Conservation (phyloP, 2,888 invertebrate species). For the Buathra laborator region DNA sequence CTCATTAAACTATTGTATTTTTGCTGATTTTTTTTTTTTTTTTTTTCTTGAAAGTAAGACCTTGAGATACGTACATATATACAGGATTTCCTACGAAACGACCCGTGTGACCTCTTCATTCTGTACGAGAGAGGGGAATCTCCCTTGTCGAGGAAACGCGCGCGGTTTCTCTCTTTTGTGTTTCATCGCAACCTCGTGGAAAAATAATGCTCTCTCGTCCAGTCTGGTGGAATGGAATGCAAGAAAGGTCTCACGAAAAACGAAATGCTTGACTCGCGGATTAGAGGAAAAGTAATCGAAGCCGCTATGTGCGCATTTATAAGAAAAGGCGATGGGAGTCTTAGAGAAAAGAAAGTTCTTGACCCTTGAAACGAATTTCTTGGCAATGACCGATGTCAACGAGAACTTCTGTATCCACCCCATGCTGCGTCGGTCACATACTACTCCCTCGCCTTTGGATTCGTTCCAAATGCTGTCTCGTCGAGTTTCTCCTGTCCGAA, state of each 20-base stretch:
- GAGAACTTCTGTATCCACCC: constrained; percentile 15
- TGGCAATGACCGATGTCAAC: constrained; percentile 58
- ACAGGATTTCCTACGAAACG: constrained; percentile 49
- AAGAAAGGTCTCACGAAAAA: neutral
- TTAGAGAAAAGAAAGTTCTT: constrained; percentile 53
- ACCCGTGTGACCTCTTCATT: constrained; percentile 50
- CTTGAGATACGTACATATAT: neutral
- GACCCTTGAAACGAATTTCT: constrained; percentile 65
- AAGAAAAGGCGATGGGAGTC: constrained; percentile 28
- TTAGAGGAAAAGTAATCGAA: constrained; percentile 26
- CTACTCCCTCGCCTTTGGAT: constrained; percentile 36
- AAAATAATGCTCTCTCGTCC: constrained; percentile 9
- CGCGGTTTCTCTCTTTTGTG: constrained; percentile 11
- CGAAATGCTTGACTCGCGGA: neutral
- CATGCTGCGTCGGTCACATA: neutral
- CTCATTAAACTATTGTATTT: constrained; percentile 27
- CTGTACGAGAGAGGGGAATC: constrained; percentile 15
- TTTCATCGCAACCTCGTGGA: constrained; percentile 25
- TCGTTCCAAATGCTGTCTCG: constrained; percentile 55
- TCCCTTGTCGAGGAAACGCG: constrained; percentile 15
- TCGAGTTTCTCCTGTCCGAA: constrained; percentile 18
- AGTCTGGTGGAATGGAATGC: neutral
- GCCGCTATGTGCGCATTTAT: constrained; percentile 42
- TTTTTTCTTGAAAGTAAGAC: constrained; percentile 29
- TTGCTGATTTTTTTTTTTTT: constrained; percentile 30